These are phyloP conservation scores for Gadus chalcogrammus DNA, from an alignment of 2,113 vertebrate genomes.

Conservation along the genomic window DNA sequence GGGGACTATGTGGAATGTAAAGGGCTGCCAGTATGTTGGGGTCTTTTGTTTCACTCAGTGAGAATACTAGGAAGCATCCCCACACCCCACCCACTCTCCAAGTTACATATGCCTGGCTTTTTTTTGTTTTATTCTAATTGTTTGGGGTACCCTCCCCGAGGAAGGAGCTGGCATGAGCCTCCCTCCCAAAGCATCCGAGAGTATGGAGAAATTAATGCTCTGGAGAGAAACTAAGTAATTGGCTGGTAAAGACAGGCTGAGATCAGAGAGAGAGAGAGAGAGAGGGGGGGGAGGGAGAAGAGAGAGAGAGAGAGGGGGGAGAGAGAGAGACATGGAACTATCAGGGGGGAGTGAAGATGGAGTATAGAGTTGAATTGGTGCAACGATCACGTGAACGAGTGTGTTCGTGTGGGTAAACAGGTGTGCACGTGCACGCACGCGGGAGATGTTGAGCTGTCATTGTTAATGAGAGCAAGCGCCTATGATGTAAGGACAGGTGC, in stretches of 20 bases:
- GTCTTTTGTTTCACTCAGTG: no score
- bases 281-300: no score
- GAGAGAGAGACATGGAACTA: constrained; percentile 13
- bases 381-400: constrained; percentile 29
- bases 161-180: not conserved
- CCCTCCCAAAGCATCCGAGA: not conserved
- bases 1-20: no score
- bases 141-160: no score
- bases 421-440: constrained; percentile 5
- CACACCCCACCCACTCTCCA: not conserved
- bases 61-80: no score
- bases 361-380: constrained; percentile 50
- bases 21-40: no score
- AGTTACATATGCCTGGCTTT: no score
- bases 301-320: no score
- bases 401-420: not conserved
- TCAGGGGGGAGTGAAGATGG: constrained; percentile 16
- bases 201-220: constrained; percentile 30
- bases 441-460: constrained; percentile 57
- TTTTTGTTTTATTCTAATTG: no score
- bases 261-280: constrained; percentile 18
- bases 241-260: constrained; percentile 26
- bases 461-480: constrained; percentile 55
- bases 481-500: constrained; percentile 61
- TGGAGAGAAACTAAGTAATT: constrained; percentile 63